A percentile compares a stretch with the other conserved stretches of the same genome.
Evolutionary conservation across 2,797 vertebrate genomes (phyloP).

Genomic region (Fundulus diaphanus): DNA sequence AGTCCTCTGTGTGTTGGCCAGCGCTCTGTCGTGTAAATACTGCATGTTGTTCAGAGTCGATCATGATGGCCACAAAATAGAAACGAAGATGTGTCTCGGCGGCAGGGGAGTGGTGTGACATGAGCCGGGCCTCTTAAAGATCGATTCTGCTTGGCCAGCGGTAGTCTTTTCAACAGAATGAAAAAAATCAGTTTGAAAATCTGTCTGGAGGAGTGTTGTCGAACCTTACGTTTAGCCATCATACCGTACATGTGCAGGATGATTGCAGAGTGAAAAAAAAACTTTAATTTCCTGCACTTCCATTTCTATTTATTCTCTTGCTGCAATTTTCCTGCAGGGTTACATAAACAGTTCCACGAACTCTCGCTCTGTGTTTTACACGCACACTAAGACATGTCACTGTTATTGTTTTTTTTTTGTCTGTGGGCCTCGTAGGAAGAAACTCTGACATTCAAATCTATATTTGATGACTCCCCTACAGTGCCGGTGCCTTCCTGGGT

Average conservation of each 20-base stretch:
- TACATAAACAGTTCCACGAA: not conserved
- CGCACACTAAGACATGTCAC: not conserved
- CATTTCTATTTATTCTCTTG: not conserved
- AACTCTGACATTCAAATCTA: not conserved
- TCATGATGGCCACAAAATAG: conserved; percentile 43
- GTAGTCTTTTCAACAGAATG: not conserved
- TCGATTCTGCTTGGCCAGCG: conserved; percentile 6
- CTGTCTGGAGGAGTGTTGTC: not conserved
- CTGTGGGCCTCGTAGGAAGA: not conserved
- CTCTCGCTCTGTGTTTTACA: not conserved
- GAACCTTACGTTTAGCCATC: not conserved
- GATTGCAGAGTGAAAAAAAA: conserved; percentile 1
- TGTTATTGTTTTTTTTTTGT: not conserved
- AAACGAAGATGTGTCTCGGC: conserved; percentile 11
- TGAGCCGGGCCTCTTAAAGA: not conserved
- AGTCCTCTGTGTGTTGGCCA: not conserved
- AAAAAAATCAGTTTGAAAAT: conserved; percentile 1
- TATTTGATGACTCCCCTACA: too few relatives aligned
- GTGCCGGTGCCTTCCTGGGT: too few relatives aligned
- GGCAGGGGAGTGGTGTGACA: not conserved
- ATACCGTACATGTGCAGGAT: not conserved
- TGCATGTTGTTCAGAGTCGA: conserved; percentile 19
- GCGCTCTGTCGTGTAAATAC: not conserved
- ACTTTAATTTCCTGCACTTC: not conserved
- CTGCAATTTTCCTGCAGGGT: not conserved